Conservation (phyloP, 2,888 invertebrate genomes). For the Thelaira solivaga region DNA sequence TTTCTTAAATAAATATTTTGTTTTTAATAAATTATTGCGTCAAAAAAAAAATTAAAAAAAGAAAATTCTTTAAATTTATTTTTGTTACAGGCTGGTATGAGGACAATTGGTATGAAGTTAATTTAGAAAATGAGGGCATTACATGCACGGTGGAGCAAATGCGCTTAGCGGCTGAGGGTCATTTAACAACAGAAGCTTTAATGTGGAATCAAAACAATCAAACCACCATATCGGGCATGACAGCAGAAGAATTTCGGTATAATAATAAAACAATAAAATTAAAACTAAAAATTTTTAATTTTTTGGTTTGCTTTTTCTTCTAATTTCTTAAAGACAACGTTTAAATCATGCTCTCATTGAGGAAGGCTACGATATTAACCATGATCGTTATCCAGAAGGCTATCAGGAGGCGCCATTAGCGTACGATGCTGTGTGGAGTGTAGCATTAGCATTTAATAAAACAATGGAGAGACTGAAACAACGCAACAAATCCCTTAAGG, state of each 20-base stretch:
- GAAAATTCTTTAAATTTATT: slow-evolving; percentile 22
- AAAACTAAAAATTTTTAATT: not conserved
- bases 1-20: no score
- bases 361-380: slow-evolving; percentile 90
- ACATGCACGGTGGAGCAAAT: slow-evolving; percentile 96
- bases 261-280: not conserved
- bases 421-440: slow-evolving; percentile 99
- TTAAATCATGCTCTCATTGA: slow-evolving; percentile 88
- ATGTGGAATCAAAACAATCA: slow-evolving; percentile 99
- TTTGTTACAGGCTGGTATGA: slow-evolving; percentile 92
- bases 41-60: not conserved
- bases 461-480: slow-evolving; percentile 92
- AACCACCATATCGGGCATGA: slow-evolving; percentile 97
- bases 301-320: not conserved
- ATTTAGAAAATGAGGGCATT: slow-evolving; percentile 90
- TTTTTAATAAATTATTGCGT: no score
- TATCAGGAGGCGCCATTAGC: slow-evolving; percentile 99
- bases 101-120: slow-evolving; percentile 98
- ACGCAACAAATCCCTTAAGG: slow-evolving; percentile 88
- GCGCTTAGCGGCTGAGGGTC: slow-evolving; percentile 96
- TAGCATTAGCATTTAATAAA: slow-evolving; percentile 97
- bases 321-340: slow-evolving; percentile 79
- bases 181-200: slow-evolving; percentile 98
- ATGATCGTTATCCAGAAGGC: slow-evolving; percentile 92
- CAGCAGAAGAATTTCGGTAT: slow-evolving; percentile 90